Evolutionary conservation across 1,140 invertebrate genomes (phyloP).

Genomic region (Caenorhabditis latens): DNA sequence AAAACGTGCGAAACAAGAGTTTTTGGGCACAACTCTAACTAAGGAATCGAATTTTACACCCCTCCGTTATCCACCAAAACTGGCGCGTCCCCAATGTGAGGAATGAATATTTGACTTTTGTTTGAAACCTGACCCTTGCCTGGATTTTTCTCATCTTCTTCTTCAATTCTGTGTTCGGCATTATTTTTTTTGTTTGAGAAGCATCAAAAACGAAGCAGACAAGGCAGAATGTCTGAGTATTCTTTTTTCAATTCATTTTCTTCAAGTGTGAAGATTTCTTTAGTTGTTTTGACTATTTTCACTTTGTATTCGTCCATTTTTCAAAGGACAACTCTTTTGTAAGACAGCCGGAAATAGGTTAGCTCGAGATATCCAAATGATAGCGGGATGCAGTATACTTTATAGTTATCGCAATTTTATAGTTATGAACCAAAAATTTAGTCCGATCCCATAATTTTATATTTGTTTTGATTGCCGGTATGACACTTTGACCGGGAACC

Average conservation of each 20-base stretch:
- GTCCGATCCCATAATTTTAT: no score
- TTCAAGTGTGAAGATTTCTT: not conserved
- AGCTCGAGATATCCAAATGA: no score
- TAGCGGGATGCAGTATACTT: no score
- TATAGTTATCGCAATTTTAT: no score
- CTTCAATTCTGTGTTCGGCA: not conserved
- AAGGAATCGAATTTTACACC: conserved; percentile 51
- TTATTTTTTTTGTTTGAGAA: not conserved
- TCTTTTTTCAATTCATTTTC: not conserved
- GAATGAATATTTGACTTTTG: conserved; percentile 53
- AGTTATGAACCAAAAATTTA: no score
- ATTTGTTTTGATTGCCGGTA: no score
- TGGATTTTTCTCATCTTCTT: conserved; percentile 43
- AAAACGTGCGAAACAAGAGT: conserved; percentile 42
- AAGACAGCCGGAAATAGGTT: no score
- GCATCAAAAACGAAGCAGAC: not conserved
- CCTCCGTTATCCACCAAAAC: not conserved
- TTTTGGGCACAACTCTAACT: conserved; percentile 35
- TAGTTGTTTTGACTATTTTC: no score
- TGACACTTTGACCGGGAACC: no score
- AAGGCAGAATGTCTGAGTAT: not conserved
- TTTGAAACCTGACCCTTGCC: conserved; percentile 8
- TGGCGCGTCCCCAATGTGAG: not conserved
- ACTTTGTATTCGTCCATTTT: no score
- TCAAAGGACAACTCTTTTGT: no score